Base-by-base conservation (phyloP, 2,888 invertebrate genomes). In the Sabatieria punctata region DNA sequence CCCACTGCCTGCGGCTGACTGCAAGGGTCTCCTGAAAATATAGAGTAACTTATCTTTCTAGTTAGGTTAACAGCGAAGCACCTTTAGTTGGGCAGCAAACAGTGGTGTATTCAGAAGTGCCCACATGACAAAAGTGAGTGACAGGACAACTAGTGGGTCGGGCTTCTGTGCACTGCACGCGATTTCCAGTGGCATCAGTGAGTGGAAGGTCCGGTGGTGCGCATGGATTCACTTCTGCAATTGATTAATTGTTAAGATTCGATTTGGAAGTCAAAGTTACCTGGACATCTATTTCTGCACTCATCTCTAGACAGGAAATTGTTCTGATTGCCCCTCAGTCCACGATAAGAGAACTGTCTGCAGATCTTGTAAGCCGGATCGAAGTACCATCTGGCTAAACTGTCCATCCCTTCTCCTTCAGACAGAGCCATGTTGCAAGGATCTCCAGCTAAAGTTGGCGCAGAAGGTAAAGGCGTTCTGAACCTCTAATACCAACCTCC, bases 401-500 rank as follows among this genome's bases (percentile, higher is more conserved):
- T 8, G 4, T 15, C 2, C 2, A 11, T 13, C 4, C 45, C 43
- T 4, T 41, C 22, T 8, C 48, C 48, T 3, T 39, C 36, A 4
- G 41, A 35, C 15, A 4, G 47, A 45, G 41, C 15, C 15, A 19
- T 21, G 27, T 39, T 15, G 39, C 39, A 39, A n/a, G 23, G 39
- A 19, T 39, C n/a, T n/a, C n/a, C n/a, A n/a, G n/a, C n/a, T n/a
- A n/a, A n/a, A n/a, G n/a, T n/a, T n/a, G n/a, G n/a, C n/a, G n/a
- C n/a, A n/a, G n/a, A n/a, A n/a, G n/a, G n/a, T n/a, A n/a, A n/a
- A n/a, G n/a, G n/a, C n/a, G n/a, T n/a, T n/a, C n/a, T n/a, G n/a
- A n/a, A n/a, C n/a, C n/a, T n/a, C n/a, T n/a, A n/a, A 49, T 25
- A 51, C 59, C 52, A 40, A 60, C 59, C 57, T 52, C 60, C 59